Percentiles rank a stretch among this genome's conserved stretches.
phyloP scores from a whole-genome alignment of 2,113 vertebrate species.

The Hucho hucho region DNA sequence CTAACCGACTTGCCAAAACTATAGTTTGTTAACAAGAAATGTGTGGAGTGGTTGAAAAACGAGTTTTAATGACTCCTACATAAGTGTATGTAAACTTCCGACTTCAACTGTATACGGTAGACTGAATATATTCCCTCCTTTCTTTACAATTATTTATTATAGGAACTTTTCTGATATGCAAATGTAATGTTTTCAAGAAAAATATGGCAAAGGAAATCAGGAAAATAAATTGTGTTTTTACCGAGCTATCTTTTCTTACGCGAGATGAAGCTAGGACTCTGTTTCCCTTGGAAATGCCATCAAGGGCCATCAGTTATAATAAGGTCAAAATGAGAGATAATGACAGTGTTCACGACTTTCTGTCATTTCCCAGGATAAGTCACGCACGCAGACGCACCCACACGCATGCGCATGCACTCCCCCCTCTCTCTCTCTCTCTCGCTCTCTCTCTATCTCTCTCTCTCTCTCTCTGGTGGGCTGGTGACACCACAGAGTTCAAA shows the following conservation, averaged over 20 bases:
- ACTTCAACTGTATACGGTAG: neutral
- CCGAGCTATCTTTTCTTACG: neutral
- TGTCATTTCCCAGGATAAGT: neutral
- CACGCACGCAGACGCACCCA: slow-evolving; percentile 2
- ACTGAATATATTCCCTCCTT: neutral
- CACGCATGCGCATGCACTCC: neutral
- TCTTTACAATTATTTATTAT: slow-evolving; percentile 16
- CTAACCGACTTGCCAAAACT: no score
- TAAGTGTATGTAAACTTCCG: no score
- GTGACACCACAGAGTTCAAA: slow-evolving; percentile 48
- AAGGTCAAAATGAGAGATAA: slow-evolving; percentile 9
- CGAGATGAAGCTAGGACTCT: neutral
- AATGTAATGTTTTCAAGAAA: slow-evolving; percentile 22
- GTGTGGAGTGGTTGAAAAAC: no score
- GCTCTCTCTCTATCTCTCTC: neutral
- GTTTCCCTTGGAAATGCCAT: no score
- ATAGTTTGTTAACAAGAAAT: no score
- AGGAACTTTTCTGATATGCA: neutral
- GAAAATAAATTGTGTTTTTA: neutral
- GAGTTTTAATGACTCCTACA: no score
- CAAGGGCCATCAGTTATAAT: neutral
- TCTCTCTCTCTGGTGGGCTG: neutral
- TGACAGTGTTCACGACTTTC: slow-evolving; percentile 19
- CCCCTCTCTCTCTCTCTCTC: neutral
- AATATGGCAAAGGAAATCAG: slow-evolving; percentile 10